Base-by-base conservation (phyloP, 53 echinoderm and acorn worm genomes). In the Stichopus horrens region DNA sequence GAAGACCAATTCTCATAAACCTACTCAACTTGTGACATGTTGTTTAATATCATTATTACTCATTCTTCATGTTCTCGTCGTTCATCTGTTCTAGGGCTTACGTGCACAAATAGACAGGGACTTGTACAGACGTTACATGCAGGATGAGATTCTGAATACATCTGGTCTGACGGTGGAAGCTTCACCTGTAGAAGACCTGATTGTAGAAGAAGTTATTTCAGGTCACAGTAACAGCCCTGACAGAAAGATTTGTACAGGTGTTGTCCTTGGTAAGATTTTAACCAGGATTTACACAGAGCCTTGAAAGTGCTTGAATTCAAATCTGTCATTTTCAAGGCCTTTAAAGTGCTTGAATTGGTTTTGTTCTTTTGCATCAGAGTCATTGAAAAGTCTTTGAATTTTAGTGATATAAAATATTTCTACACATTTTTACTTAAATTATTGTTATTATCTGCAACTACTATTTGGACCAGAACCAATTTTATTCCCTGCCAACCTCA, bases 71-170 rank as follows among this genome's bases (percentile, higher is more conserved):
- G 37, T 37, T 37, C 37, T 37, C n/a, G 21, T 5, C 9, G 10
- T 58, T 56, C 59, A 7, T 6, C 9, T 19, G 13, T 37, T 16
- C 11, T 58, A 99, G 99, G 99, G 99, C 57, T 86, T 95, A 73
- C 83, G 99, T 13, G 99, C 99, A n/a, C 99, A 99, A 80, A 94
- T 99, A 21, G 99, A 99, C 84, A 82, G 99, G 73, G 94, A 94
- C 58, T 86, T 92, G 54, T 96, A 99, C 93, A 86, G 90, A 82
- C 86, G 88, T 37, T 92, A 93, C 90, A 99, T 99, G 99, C 99
- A 94, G 54, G 94, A 96, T 54, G 96, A 99, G 88, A 96, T 99
- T 67, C 90, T 99, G 37, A 93, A 91, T 87, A 99, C 99, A 19
- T 91, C 91, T 16, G 94, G 94, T 76, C 90, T 96, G 56, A 96